Conservation (phyloP, 2,888 invertebrate species). For the Athetis lepigone region DNA sequence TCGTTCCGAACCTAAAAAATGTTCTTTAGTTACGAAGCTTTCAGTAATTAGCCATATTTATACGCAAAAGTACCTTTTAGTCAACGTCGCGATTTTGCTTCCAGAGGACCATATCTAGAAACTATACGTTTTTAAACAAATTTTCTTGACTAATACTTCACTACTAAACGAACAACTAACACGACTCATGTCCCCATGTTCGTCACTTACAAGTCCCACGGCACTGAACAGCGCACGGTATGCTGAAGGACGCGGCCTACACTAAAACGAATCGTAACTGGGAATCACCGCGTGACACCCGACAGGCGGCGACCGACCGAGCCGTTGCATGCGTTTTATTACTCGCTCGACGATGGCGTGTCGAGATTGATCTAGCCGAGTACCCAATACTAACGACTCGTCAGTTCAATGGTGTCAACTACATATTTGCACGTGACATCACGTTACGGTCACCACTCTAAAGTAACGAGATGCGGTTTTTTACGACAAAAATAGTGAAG, state of each 20-base stretch:
- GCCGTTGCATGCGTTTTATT: constrained; percentile 49
- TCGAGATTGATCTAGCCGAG: constrained; percentile 2
- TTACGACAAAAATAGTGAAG: background rate
- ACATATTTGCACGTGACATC: background rate
- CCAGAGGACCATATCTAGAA: background rate
- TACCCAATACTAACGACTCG: constrained; percentile 8
- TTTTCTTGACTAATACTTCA: too few relatives aligned
- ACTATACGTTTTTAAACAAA: too few relatives aligned
- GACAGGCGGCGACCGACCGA: constrained; percentile 19
- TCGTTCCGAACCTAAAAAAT: background rate
- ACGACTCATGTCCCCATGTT: constrained; percentile 27
- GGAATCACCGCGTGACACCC: constrained; percentile 45
- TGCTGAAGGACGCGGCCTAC: constrained; percentile 38
- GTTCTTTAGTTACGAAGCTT: background rate
- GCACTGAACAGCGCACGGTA: constrained; percentile 41
- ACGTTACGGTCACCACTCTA: constrained; percentile 4
- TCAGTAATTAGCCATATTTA: too few relatives aligned
- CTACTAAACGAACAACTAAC: constrained; percentile 14
- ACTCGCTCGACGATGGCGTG: constrained; percentile 4
- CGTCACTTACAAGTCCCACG: constrained; percentile 37
- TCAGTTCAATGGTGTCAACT: background rate
- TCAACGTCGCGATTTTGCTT: background rate
- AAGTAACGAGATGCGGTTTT: constrained; percentile 5
- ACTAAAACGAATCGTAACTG: constrained; percentile 52
- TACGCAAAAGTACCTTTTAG: background rate